Percentiles rank a stretch among this genome's conserved stretches.
These are phyloP conservation scores for Brenthis hecate DNA, from an alignment of 2,888 invertebrate genomes.

Conservation along the genomic window DNA sequence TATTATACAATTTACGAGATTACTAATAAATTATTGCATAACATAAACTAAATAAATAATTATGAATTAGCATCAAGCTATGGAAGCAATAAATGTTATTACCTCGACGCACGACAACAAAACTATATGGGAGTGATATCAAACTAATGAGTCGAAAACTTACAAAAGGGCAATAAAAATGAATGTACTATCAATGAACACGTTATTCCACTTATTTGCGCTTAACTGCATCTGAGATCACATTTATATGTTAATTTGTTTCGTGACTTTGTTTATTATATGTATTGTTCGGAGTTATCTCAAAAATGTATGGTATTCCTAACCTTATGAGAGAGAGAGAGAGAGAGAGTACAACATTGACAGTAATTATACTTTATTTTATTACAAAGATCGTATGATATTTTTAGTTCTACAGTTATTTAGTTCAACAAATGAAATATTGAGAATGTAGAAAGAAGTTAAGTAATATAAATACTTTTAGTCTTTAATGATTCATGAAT, in stretches of 20 bases:
- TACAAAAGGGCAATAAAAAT: slow-evolving; percentile 43
- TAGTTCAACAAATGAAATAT: no score
- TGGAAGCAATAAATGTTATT: slow-evolving; percentile 9
- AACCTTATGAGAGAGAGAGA: neutral
- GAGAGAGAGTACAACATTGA: no score
- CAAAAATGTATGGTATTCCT: slow-evolving; percentile 16
- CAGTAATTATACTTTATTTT: no score
- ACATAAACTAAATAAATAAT: slow-evolving; percentile 3
- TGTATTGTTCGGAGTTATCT: slow-evolving; percentile 12
- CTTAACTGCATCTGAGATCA: slow-evolving; percentile 40
- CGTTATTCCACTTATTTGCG: slow-evolving; percentile 40
- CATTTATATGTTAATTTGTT: slow-evolving; percentile 47
- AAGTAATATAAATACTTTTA: no score
- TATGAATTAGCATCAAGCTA: slow-evolving; percentile 13
- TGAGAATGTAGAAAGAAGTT: no score
- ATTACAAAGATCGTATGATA: no score
- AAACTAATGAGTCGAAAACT: slow-evolving; percentile 20
- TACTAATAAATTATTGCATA: neutral
- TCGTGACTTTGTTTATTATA: slow-evolving; percentile 29
- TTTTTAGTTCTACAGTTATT: no score
- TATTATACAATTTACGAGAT: neutral
- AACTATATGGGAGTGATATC: neutral
- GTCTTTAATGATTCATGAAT: no score
- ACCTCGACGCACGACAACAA: slow-evolving; percentile 19
- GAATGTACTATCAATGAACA: slow-evolving; percentile 45